Percentiles rank a stretch among this genome's conserved stretches.
phyloP scores from a whole-genome alignment of 2,797 vertebrate genomes.

The Ammospiza maritima region DNA sequence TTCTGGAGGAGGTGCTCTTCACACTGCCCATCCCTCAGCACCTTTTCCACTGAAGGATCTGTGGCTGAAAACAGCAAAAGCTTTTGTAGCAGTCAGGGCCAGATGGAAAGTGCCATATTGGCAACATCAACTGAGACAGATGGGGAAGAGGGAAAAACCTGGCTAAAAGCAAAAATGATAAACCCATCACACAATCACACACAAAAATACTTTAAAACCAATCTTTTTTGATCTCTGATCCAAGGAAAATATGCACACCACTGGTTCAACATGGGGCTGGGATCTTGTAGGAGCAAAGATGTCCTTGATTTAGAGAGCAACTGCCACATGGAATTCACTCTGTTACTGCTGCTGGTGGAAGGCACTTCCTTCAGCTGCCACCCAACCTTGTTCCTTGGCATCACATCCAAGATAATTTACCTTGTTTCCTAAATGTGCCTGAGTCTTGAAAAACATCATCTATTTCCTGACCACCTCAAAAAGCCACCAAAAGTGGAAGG shows the following conservation, averaged over 20 bases:
- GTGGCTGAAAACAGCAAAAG: constrained; percentile 67
- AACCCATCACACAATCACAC: constrained; percentile 53
- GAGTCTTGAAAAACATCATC: not conserved
- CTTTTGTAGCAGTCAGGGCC: constrained; percentile 57
- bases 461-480: not conserved
- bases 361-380: not conserved
- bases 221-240: constrained; percentile 59
- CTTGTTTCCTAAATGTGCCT: not conserved
- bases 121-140: constrained; percentile 67
- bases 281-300: not conserved
- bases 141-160: constrained; percentile 66
- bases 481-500: not conserved
- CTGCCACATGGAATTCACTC: not conserved
- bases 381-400: not conserved
- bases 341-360: not conserved
- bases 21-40: constrained; percentile 57
- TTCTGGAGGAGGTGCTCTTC: constrained; percentile 59
- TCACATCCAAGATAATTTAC: not conserved
- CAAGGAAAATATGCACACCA: constrained; percentile 24
- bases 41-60: constrained; percentile 28
- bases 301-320: constrained; percentile 17
- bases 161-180: constrained; percentile 52
- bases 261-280: not conserved
- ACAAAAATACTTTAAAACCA: constrained; percentile 60
- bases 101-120: constrained; percentile 71